These are phyloP conservation scores for Riptortus pedestris DNA, from an alignment of 1,140 invertebrate species.

Conservation along the genomic window DNA sequence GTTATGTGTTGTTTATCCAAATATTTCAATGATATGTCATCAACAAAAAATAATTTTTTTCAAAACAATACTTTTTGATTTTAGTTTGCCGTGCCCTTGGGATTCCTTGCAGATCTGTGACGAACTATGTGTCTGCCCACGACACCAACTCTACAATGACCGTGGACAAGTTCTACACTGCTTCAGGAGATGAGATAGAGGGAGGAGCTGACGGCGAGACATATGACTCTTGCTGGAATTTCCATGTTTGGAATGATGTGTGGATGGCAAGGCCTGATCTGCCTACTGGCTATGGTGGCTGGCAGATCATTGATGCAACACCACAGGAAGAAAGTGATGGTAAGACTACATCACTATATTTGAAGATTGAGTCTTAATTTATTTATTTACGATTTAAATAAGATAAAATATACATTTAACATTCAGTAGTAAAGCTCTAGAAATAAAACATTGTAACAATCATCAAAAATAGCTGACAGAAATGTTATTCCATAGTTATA, in stretches of 20 bases:
- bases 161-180: constrained; percentile 50
- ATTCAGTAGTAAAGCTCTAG: background rate
- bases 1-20: too few relatives aligned
- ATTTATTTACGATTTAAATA: background rate
- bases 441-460: too few relatives aligned
- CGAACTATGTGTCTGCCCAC: constrained; percentile 68
- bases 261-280: constrained; percentile 69
- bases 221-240: constrained; percentile 60
- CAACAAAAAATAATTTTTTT: too few relatives aligned
- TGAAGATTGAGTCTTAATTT: background rate
- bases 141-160: constrained; percentile 53
- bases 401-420: background rate
- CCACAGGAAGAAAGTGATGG: constrained; percentile 61
- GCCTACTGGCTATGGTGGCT: constrained; percentile 60
- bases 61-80: too few relatives aligned
- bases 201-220: constrained; percentile 49
- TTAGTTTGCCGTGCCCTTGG: constrained; percentile 48
- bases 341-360: constrained; percentile 29
- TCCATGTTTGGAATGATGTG: constrained; percentile 76
- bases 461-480: too few relatives aligned
- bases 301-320: constrained; percentile 69
- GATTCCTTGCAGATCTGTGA: constrained; percentile 60
- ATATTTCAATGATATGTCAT: too few relatives aligned
- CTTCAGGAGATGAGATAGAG: constrained; percentile 50
- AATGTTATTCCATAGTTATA: too few relatives aligned